Percentiles rank a stretch among this genome's conserved stretches.
phyloP scores from a whole-genome alignment of 2,113 vertebrate genomes.

The Oncorhynchus mykiss region DNA sequence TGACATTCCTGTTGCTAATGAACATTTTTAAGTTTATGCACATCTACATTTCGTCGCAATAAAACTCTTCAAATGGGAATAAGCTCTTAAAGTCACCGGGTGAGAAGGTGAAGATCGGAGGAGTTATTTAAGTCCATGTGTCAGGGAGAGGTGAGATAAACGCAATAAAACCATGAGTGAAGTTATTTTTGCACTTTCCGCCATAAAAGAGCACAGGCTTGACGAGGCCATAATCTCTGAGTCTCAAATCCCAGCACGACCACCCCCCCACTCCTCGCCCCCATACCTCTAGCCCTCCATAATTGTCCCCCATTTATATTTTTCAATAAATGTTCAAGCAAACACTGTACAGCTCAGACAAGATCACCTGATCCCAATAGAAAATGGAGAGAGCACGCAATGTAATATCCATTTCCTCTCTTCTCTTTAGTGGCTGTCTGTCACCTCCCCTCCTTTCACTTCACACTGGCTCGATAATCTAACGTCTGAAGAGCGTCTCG shows the following conservation, averaged over 20 bases:
- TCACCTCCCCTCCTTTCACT: neutral
- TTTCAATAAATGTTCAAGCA: too few species aligned
- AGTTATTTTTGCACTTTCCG: conserved; percentile 11
- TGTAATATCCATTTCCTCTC: neutral
- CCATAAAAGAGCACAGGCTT: conserved; percentile 13
- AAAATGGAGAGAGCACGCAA: neutral
- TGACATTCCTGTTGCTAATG: too few species aligned
- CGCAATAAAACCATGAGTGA: neutral
- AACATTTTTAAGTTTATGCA: too few species aligned
- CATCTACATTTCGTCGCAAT: too few species aligned
- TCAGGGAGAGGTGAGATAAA: conserved; percentile 20
- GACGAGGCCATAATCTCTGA: neutral
- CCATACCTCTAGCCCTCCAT: neutral
- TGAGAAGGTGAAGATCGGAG: neutral
- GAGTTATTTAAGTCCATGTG: neutral
- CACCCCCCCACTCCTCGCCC: neutral
- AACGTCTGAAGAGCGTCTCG: neutral
- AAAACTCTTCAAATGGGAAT: too few species aligned
- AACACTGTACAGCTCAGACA: too few species aligned
- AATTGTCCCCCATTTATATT: too few species aligned
- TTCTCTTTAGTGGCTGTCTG: neutral
- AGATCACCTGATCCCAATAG: neutral
- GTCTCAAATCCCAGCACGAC: conserved; percentile 9
- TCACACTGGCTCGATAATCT: neutral
- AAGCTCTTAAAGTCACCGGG: neutral